Conservation (phyloP, 1,140 invertebrate species). For the Lasioglossum albipes region DNA sequence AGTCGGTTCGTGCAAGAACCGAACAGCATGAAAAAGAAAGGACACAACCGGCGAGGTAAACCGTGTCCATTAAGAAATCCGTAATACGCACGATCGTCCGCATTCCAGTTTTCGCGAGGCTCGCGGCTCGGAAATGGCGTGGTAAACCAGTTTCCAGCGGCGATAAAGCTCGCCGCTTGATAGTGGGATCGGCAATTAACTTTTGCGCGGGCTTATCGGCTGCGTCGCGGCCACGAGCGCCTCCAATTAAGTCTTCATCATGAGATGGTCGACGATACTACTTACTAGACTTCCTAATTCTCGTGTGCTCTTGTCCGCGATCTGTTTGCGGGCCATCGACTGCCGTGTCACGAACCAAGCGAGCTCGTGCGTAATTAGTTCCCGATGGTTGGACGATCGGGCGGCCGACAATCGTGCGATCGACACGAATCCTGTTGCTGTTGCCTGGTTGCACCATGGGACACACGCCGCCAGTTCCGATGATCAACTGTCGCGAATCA, state of each 20-base stretch:
- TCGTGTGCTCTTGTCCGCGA: background rate
- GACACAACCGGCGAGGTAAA: background rate
- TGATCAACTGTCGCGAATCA: too few species aligned
- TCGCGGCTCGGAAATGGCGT: background rate
- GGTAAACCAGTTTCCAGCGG: slow-evolving; percentile 28
- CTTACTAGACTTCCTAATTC: slow-evolving; percentile 16
- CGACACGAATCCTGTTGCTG: background rate
- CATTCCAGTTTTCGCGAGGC: slow-evolving; percentile 14
- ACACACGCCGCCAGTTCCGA: background rate
- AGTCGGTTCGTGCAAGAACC: too few species aligned
- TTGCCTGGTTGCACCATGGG: background rate
- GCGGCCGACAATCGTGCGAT: background rate
- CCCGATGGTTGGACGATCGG: background rate
- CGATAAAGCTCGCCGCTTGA: background rate
- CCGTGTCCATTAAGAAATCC: background rate
- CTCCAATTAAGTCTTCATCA: background rate
- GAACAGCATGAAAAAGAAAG: too few species aligned
- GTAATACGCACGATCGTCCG: slow-evolving; percentile 15
- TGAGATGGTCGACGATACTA: slow-evolving; percentile 1
- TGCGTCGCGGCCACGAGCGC: too few species aligned
- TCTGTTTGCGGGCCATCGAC: background rate
- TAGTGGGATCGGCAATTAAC: slow-evolving; percentile 21
- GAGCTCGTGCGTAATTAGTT: background rate
- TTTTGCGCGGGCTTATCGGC: background rate
- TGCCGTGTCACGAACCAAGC: background rate